These are phyloP conservation scores for Eupithecia pulchellata DNA, from an alignment of 2,888 invertebrate species.

Conservation along the genomic window DNA sequence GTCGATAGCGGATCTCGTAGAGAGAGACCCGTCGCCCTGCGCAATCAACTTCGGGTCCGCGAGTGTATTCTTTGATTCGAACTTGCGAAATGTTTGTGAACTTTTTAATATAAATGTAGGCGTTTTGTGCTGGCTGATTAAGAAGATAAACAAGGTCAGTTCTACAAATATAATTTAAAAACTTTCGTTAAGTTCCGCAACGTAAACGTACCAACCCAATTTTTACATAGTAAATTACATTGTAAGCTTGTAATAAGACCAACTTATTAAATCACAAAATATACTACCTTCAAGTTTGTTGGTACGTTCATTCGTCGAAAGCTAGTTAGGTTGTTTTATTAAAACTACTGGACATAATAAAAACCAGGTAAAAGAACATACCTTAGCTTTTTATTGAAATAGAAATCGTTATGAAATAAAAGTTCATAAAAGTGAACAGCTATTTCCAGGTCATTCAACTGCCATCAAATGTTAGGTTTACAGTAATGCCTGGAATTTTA, in stretches of 20 bases:
- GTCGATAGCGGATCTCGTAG: constrained; percentile 68
- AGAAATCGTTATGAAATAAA: background rate
- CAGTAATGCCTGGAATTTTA: constrained; percentile 1
- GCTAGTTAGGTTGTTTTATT: background rate
- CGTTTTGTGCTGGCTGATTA: constrained; percentile 50
- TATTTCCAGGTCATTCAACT: background rate
- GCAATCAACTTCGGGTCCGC: constrained; percentile 31
- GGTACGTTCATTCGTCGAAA: background rate
- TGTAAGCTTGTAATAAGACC: no score
- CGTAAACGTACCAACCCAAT: background rate
- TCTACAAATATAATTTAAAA: constrained; percentile 25
- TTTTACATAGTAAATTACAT: no score
- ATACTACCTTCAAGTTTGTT: background rate
- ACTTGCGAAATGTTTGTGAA: constrained; percentile 45
- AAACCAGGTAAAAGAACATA: background rate
- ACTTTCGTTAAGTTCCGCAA: background rate
- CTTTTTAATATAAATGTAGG: constrained; percentile 38
- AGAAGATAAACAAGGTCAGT: constrained; percentile 55
- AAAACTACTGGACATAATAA: background rate
- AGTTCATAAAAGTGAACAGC: background rate
- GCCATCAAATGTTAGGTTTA: background rate
- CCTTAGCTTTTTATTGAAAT: no score
- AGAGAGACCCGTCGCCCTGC: constrained; percentile 56
- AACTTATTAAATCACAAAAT: background rate
- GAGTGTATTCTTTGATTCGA: constrained; percentile 39